Evolutionary conservation across 1,140 invertebrate genomes (phyloP).

Genomic region (Anastrepha obliqua): DNA sequence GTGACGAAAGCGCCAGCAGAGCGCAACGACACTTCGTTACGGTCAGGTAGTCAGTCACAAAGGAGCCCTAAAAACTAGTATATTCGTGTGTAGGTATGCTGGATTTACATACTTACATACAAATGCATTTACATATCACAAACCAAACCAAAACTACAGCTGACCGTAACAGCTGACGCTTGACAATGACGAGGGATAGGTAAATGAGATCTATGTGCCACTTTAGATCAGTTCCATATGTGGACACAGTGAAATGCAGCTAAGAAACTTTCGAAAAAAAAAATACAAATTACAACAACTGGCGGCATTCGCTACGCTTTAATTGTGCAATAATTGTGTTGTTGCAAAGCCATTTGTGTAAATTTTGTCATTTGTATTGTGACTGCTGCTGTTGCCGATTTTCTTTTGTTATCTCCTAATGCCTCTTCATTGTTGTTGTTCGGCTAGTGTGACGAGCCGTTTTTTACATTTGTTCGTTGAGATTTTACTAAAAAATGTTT

Average conservation of each 20-base stretch:
- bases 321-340: neutral
- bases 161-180: conserved; percentile 43
- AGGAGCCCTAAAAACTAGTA: neutral
- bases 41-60: conserved; percentile 35
- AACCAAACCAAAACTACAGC: neutral
- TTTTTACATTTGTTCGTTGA: neutral
- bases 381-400: neutral
- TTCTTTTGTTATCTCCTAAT: neutral
- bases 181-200: neutral
- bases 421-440: neutral
- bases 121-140: neutral
- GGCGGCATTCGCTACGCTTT: neutral
- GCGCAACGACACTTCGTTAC: conserved; percentile 23
- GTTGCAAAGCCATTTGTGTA: neutral
- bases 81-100: neutral
- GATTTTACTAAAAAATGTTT: too few relatives aligned
- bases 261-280: neutral
- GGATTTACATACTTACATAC: neutral
- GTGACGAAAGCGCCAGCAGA: conserved; percentile 14
- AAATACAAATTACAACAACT: neutral
- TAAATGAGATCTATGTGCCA: neutral
- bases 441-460: neutral
- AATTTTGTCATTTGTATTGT: neutral
- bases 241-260: neutral
- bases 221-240: neutral